Conservation (phyloP, 2,888 invertebrate species). For the Caenorhabditis zanzibari region DNA sequence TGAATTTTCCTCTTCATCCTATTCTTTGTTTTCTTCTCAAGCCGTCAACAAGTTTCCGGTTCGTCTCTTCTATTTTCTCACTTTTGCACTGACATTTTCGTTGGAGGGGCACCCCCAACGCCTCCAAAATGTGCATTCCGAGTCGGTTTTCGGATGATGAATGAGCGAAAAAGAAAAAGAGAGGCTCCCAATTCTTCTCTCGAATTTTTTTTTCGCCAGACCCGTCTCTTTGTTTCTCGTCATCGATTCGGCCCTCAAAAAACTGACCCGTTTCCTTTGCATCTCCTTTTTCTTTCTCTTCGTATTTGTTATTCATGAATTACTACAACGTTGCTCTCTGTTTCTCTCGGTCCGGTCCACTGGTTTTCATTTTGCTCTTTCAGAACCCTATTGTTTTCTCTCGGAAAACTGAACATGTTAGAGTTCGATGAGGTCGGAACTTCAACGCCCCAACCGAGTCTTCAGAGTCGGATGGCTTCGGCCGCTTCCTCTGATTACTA, state of each 20-base stretch:
- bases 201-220: slow-evolving; percentile 15
- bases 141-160: slow-evolving; percentile 51
- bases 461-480: slow-evolving; percentile 52
- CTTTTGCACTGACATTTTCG: slow-evolving; percentile 23
- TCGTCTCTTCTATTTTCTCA: slow-evolving; percentile 19
- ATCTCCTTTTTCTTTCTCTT: slow-evolving; percentile 4
- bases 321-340: slow-evolving; percentile 25
- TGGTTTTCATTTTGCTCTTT: slow-evolving; percentile 26
- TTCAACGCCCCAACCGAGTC: slow-evolving; percentile 48
- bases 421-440: slow-evolving; percentile 67
- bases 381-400: slow-evolving; percentile 5
- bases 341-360: slow-evolving; percentile 11
- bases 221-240: slow-evolving; percentile 38
- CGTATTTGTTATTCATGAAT: slow-evolving; percentile 58
- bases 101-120: not conserved
- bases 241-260: slow-evolving; percentile 41
- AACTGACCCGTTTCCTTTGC: slow-evolving; percentile 1
- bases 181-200: not conserved
- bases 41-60: slow-evolving; percentile 24
- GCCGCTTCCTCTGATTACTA: slow-evolving; percentile 70
- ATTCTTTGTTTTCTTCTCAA: slow-evolving; percentile 13
- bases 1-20: not conserved
- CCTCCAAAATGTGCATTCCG: slow-evolving; percentile 37
- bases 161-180: slow-evolving; percentile 29
- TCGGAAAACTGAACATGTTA: slow-evolving; percentile 36